Evolutionary conservation across 2,888 invertebrate species (phyloP).

Genomic region (Lysandra coridon): DNA sequence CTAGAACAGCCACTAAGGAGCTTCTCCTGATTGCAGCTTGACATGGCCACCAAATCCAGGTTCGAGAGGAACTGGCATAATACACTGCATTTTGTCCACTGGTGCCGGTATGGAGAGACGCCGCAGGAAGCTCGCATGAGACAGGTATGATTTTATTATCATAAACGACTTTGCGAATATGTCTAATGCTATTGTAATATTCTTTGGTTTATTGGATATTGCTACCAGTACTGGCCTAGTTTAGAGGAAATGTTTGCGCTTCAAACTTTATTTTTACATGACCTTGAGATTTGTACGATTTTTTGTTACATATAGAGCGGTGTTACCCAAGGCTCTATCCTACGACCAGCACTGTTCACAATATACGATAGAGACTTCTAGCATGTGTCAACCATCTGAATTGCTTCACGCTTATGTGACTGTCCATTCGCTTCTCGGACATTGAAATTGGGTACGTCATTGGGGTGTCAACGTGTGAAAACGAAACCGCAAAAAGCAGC

Average conservation of each 20-base stretch:
- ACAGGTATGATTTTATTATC: slow-evolving; percentile 73
- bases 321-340: background rate
- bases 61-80: slow-evolving; percentile 84
- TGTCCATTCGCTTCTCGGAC: slow-evolving; percentile 49
- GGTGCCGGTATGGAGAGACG: slow-evolving; percentile 86
- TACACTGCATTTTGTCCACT: slow-evolving; percentile 84
- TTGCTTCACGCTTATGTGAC: slow-evolving; percentile 62
- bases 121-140: slow-evolving; percentile 84
- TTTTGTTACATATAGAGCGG: background rate
- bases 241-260: background rate
- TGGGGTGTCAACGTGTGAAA: slow-evolving; percentile 59
- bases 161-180: background rate
- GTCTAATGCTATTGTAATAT: background rate
- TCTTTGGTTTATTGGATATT: slow-evolving; percentile 1
- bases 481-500: slow-evolving; percentile 75
- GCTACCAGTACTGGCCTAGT: background rate
- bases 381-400: slow-evolving; percentile 33
- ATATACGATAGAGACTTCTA: background rate
- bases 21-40: slow-evolving; percentile 80
- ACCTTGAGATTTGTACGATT: background rate
- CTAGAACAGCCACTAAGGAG: slow-evolving; percentile 76
- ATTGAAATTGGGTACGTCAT: slow-evolving; percentile 51
- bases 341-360: background rate
- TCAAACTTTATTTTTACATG: background rate
- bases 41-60: slow-evolving; percentile 79